Percentiles rank a stretch among this genome's conserved stretches.
Conservation (phyloP, 2,113 vertebrate genomes). For the Sialia sialis region DNA sequence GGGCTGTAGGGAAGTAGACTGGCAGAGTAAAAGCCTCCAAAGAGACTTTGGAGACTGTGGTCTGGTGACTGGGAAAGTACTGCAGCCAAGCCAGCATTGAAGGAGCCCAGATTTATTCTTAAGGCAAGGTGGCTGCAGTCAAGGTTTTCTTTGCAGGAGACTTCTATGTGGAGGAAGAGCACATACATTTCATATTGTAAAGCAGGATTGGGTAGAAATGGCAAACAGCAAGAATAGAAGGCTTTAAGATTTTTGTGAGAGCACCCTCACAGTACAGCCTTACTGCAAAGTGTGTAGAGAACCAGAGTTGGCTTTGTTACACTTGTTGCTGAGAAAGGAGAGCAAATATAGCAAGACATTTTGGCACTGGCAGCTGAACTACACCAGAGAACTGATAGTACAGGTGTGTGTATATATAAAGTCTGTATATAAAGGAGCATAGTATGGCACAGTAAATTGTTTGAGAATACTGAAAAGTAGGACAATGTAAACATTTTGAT, state of each 20-base stretch:
- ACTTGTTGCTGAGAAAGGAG: not conserved
- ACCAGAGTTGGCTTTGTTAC: not conserved
- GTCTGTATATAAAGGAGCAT: not conserved
- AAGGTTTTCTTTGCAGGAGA: not conserved
- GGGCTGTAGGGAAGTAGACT: not conserved
- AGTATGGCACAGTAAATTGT: not conserved
- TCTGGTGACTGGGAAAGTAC: not conserved
- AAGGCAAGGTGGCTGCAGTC: not conserved
- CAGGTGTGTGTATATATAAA: too few species aligned
- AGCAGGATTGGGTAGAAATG: not conserved
- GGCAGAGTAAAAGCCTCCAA: not conserved
- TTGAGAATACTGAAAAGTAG: not conserved
- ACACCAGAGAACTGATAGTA: not conserved
- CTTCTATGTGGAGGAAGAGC: not conserved
- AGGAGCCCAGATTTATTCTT: not conserved
- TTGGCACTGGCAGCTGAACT: not conserved
- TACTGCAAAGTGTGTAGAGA: not conserved
- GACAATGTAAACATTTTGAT: not conserved
- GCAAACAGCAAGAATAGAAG: not conserved
- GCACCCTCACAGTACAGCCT: not conserved
- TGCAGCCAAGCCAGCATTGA: not conserved
- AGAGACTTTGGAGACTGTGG: not conserved
- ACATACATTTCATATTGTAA: not conserved
- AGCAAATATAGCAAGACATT: not conserved
- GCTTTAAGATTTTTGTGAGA: not conserved